Evolutionary conservation across 2,797 vertebrate species (phyloP).

Genomic region (Centropyge bicolor): DNA sequence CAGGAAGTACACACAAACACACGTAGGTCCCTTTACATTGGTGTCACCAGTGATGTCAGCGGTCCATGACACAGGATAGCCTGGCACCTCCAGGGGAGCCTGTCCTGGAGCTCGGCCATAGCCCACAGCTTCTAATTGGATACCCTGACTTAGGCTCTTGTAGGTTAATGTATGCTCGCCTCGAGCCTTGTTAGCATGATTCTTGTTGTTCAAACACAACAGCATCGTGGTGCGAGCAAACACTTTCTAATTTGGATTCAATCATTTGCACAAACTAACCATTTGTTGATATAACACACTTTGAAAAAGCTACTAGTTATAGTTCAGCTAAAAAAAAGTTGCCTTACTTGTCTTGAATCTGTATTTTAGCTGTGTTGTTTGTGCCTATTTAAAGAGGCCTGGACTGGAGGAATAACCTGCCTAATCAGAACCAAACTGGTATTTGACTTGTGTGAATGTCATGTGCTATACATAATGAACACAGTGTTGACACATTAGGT

Average conservation of each 20-base stretch:
- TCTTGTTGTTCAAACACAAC: background rate
- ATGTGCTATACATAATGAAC: background rate
- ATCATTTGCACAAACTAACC: background rate
- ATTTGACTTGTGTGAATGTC: background rate
- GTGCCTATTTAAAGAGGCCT: background rate
- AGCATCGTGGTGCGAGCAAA: background rate
- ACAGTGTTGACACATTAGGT: background rate
- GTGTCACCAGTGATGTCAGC: conserved; percentile 52
- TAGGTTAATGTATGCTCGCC: conserved; percentile 4
- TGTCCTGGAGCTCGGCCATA: background rate
- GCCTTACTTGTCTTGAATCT: background rate
- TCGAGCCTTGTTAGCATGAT: background rate
- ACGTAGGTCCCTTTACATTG: conserved; percentile 44
- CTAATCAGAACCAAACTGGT: too few species aligned
- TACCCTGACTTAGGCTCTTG: background rate
- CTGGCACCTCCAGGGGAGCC: conserved; percentile 31
- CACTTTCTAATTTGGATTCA: background rate
- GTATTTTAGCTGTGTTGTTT: background rate
- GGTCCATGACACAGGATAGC: conserved; percentile 48
- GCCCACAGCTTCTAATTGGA: conserved; percentile 10
- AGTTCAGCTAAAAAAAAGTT: background rate
- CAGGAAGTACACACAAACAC: conserved; percentile 56
- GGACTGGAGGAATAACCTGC: background rate
- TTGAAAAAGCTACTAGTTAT: too few species aligned
- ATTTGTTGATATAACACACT: background rate